Conservation (phyloP, 2,888 invertebrate species). For the Calameuta pallipes region DNA sequence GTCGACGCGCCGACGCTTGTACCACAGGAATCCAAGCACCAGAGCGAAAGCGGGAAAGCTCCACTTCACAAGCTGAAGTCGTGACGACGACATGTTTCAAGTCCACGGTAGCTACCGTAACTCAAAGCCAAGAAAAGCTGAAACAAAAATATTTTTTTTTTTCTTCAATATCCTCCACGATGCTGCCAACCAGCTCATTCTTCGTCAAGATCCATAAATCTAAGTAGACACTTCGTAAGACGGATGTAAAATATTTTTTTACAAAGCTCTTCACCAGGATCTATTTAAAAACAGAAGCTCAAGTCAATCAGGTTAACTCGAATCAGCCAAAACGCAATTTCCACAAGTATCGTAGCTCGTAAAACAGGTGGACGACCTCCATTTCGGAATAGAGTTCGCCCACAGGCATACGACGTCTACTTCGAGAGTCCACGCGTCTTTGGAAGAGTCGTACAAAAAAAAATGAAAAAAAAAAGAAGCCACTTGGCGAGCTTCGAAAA, state of each 20-base stretch:
- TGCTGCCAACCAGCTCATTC: neutral
- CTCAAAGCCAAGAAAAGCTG: slow-evolving; percentile 55
- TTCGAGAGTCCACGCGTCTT: neutral
- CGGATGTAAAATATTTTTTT: neutral
- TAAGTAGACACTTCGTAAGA: too few relatives aligned
- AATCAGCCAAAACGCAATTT: neutral
- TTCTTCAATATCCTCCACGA: neutral
- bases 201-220: neutral
- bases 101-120: slow-evolving; percentile 78
- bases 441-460: neutral
- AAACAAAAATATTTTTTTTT: slow-evolving; percentile 8
- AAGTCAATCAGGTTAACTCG: neutral
- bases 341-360: neutral
- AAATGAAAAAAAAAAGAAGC: neutral
- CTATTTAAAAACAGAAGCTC: neutral
- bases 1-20: slow-evolving; percentile 81
- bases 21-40: slow-evolving; percentile 84
- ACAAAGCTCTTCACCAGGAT: neutral
- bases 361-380: neutral
- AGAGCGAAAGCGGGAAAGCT: slow-evolving; percentile 84
- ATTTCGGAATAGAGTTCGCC: neutral
- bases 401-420: neutral
- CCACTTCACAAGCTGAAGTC: slow-evolving; percentile 82
- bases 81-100: slow-evolving; percentile 77
- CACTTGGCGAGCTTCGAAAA: neutral